phyloP scores from a whole-genome alignment of 2,113 vertebrate genomes.

The Lamprotornis superbus region DNA sequence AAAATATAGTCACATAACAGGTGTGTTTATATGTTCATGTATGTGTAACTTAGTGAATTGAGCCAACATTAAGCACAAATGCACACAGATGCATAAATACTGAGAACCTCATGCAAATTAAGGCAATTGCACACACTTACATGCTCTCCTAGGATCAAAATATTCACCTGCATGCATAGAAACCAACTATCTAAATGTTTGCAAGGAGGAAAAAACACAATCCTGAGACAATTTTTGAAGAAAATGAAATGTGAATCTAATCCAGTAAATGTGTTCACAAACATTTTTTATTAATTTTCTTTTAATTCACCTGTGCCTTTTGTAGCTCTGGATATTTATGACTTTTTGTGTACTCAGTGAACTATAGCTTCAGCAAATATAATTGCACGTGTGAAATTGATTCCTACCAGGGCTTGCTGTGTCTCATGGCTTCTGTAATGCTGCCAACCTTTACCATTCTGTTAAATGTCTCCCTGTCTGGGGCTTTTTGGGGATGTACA shows the following conservation, averaged over 20 bases:
- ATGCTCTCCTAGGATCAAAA: not conserved
- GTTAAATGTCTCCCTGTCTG: not conserved
- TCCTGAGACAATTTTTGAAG: not conserved
- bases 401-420: not conserved
- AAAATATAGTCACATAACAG: not conserved
- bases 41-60: not conserved
- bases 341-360: not conserved
- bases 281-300: not conserved
- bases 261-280: not conserved
- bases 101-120: not conserved
- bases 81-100: not conserved
- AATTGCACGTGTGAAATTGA: not conserved
- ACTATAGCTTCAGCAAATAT: not conserved
- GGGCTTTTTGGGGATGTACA: not conserved
- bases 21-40: not conserved
- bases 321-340: not conserved
- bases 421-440: not conserved
- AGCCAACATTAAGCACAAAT: not conserved
- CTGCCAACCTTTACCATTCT: not conserved
- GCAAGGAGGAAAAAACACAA: not conserved
- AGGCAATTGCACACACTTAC: not conserved
- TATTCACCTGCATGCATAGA: not conserved
- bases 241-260: not conserved
- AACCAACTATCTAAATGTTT: not conserved
- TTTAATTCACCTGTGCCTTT: not conserved